Conservation (phyloP, 1,140 invertebrate genomes). For the Myzus persicae region DNA sequence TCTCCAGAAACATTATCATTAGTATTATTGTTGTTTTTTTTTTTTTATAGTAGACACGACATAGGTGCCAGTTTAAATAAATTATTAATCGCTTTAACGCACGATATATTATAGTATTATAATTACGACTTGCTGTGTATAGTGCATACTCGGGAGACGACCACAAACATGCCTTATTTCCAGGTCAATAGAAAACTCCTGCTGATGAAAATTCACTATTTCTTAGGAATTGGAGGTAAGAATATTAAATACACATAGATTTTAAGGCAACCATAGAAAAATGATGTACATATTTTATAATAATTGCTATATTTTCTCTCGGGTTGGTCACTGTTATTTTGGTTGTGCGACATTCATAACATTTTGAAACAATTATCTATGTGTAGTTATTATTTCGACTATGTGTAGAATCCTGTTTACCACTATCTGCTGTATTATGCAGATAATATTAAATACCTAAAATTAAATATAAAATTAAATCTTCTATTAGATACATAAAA, state of each 20-base stretch:
- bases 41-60: no score
- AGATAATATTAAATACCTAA: no score
- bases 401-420: background rate
- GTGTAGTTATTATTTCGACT: background rate
- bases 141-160: background rate
- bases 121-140: background rate
- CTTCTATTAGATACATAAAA: no score
- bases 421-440: background rate
- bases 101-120: no score
- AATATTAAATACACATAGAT: background rate
- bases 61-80: no score
- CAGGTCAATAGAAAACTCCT: background rate
- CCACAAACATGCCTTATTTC: background rate
- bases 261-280: no score
- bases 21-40: no score
- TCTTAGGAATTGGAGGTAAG: constrained; percentile 28
- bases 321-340: background rate
- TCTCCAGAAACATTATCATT: background rate
- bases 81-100: no score
- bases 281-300: no score
- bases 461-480: no score
- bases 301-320: no score
- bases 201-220: constrained; percentile 36
- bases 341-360: background rate
- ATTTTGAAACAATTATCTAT: background rate